Percentiles rank a stretch among this genome's conserved stretches.
Conservation (phyloP, 2,113 vertebrate genomes). For the Laticauda colubrina region DNA sequence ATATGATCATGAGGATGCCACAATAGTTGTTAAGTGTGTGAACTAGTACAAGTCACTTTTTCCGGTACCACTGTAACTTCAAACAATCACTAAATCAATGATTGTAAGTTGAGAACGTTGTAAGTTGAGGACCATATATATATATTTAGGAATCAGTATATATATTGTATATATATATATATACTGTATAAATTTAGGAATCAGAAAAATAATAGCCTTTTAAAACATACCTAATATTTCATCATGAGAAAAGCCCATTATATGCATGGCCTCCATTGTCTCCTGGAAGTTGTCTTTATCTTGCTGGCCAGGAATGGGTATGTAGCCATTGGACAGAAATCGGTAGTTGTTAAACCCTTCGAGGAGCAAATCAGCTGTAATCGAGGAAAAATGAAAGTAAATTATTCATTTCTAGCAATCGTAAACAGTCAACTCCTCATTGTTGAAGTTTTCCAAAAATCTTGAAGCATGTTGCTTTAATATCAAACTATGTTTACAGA, state of each 20-base stretch:
- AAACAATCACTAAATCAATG: too few species aligned
- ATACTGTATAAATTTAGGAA: neutral
- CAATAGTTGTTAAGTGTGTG: neutral
- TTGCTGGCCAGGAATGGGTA: slow-evolving; percentile 95
- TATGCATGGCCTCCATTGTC: slow-evolving; percentile 98
- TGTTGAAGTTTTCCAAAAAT: neutral
- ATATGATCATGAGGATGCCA: neutral
- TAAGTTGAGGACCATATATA: neutral
- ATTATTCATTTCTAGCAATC: neutral
- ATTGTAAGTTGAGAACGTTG: neutral
- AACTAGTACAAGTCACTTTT: neutral
- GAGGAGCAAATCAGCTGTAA: slow-evolving; percentile 86
- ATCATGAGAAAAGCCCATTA: slow-evolving; percentile 97
- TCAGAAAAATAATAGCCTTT: neutral
- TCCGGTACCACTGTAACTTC: too few species aligned
- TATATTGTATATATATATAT: too few species aligned
- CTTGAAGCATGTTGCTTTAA: neutral
- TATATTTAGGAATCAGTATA: neutral
- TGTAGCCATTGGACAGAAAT: slow-evolving; percentile 95
- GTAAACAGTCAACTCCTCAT: neutral
- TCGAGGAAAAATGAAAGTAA: slow-evolving; percentile 6
- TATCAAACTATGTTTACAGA: neutral
- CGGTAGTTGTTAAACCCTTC: slow-evolving; percentile 93
- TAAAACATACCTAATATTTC: slow-evolving; percentile 90
- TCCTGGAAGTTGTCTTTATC: slow-evolving; percentile 99